Base-by-base conservation (phyloP, 1,140 invertebrate species). In the Diprion similis region DNA sequence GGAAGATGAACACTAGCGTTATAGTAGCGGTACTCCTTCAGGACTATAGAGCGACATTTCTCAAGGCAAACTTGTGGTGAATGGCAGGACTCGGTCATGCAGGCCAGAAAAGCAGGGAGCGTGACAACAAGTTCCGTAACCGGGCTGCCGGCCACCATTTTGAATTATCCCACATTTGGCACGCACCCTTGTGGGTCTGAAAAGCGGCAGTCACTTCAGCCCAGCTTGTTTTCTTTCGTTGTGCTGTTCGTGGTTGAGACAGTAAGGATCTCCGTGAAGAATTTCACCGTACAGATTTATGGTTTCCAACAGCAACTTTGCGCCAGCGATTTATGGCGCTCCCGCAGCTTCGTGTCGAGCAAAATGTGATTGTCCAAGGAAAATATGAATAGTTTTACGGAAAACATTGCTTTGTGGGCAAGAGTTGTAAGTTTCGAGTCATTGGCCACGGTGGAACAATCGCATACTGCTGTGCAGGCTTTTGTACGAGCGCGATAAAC, bases 151-250 rank as follows among this genome's bases (percentile, higher is more conserved):
- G 51, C 9, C 51, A 9, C 51, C 51, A 59, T 59, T 9, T 59
- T 17, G 51, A 59, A 59, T 59, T 59, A 59, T 59, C 51, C 51
- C 51, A 59, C 51, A 59, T 59, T 59, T 59, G 51, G 51, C 51
- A 8, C 51, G n/a, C 11, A 59, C 51, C 9, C 51, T 59, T 59
- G 51, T 9, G 51, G 51, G 51, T 17, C 51, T 59, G 51, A 59
- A 59, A 59, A 59, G 51, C 9, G 51, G 51, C 51, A 59, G 51
- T 59, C 51, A 59, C 51, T 59, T 17, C n/a, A 9, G n/a, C 4
- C 51, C 51, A 59, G 11, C 51, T 17, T 17, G 51, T 15, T 13
- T 59, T 59, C n/a, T 8, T 13, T 59, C 6, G 11, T 59, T 17
- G 51, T 59, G 11, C n/a, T 59, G 7, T 59, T 59, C 9, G n/a